Base-by-base conservation (phyloP, 2,113 vertebrate genomes). In the Poecilia latipinna region DNA sequence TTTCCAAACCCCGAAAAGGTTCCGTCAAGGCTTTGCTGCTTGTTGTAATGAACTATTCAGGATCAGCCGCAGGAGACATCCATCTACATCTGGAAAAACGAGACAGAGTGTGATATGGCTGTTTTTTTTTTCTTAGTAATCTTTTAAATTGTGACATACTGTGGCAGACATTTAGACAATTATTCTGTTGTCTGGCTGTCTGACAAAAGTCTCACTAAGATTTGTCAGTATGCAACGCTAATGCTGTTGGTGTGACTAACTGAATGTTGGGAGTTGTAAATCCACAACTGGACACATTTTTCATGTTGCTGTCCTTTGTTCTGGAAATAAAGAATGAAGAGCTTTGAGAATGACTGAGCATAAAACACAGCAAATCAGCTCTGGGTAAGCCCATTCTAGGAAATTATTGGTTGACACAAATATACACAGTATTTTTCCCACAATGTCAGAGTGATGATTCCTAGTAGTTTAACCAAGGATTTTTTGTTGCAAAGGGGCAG, bases 21-120 rank as follows among this genome's bases (percentile, higher is more conserved):
- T 76, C 61, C n/a, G 63, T 31, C 60, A 78, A 75, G 77, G 68
- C 84, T 73, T 75, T 42, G 39, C 77, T 75, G 83, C 39, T 91
- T 91, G 91, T 92, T 92, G 87, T 90, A 94, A 93, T 90, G 88
- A 93, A 93, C 93, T 92, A 93, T 91, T 91, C 89, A 90, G 89
- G 84, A 88, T 91, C 83, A 75, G 84, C 84, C 78, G 84, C 82
- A 81, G 44, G 71, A 74, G 78, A 78, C 84, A 94, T 94, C 89
- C 84, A 87, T 94, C 92, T 93, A 87, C 83, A 94, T 94, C 90
- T 92, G 79, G 76, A 70, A 13, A 75, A 35, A 68, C 78, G 78
- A 91, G 89, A 91, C 86, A 88, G 89, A 89, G 83, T 66, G 35
- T 26, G 39, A 42, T 66, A 28, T 12, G 15, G 11, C 22, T 32